Evolutionary conservation across 2,797 vertebrate species (phyloP).

Genomic region (Anabas testudineus): DNA sequence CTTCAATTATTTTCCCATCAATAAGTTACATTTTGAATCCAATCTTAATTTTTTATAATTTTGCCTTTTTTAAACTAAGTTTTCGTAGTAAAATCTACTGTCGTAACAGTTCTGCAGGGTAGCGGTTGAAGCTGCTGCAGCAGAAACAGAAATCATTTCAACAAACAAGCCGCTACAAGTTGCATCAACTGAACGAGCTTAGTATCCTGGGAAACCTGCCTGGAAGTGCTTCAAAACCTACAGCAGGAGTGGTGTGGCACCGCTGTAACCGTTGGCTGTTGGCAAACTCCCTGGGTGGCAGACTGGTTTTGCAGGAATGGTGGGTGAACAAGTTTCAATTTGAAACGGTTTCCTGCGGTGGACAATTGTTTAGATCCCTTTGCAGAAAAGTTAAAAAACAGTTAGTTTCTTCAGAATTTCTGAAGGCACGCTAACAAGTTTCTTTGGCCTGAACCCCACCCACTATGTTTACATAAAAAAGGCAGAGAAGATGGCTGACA

Average conservation of each 20-base stretch:
- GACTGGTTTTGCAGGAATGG: conserved; percentile 6
- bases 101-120: background rate
- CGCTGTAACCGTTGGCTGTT: conserved; percentile 53
- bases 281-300: conserved; percentile 26
- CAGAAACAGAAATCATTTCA: conserved; percentile 13
- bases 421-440: background rate
- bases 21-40: too few species aligned
- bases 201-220: conserved; percentile 45
- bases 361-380: background rate
- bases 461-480: conserved; percentile 1
- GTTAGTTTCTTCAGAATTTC: background rate
- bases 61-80: background rate
- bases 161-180: conserved; percentile 62
- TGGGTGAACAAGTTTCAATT: conserved; percentile 47
- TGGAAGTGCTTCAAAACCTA: conserved; percentile 22
- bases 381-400: background rate
- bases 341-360: conserved; percentile 4
- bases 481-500: background rate
- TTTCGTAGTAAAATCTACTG: background rate
- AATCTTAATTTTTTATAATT: too few species aligned
- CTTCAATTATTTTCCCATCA: too few species aligned
- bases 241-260: conserved; percentile 37
- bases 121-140: conserved; percentile 2
- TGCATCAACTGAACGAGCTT: conserved; percentile 19
- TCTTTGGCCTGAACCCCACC: background rate